Base-by-base conservation (phyloP, 1,140 invertebrate genomes). In the Grapholita molesta region DNA sequence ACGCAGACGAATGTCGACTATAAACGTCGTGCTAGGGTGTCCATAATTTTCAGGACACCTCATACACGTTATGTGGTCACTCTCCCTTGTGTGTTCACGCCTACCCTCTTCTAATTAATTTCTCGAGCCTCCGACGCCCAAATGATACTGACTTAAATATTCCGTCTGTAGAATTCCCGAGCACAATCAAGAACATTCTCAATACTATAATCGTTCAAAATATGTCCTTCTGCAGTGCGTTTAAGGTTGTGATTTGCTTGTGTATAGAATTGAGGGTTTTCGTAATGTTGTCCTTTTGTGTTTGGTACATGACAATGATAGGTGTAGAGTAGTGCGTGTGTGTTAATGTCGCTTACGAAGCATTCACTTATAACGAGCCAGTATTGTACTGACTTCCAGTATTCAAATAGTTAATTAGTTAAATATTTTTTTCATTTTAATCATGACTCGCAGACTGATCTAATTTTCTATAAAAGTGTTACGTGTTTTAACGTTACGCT, bases 131-230 rank as follows among this genome's bases (percentile, higher is more conserved):
- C 12, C 52, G 11, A 18, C 15, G 24, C 53, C 55, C 25, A n/a
- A 57, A 57, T 61, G 55, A 61, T 61, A 61, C 55, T 30, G 25
- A 61, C 55, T 61, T 61, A 9, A 61, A 61, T 61, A 61, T 61
- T 61, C 55, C 55, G 24, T 61, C 55, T 61, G 55, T 61, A 30
- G 55, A 32, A 61, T 61, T 61, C 25, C 53, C 3, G 11, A 55
- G 53, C n/a, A 55, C 53, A 28, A 55, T 55, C 55, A 61, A 30
- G n/a, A n/a, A n/a, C n/a, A n/a, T n/a, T n/a, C n/a, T n/a, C 42
- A 8, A 48, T 8, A 21, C 21, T 48, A 9, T 21, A 48, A 15
- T 6, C 7, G 42, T 48, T 38, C 9, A 1, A 48, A 48, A 48
- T 48, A 8, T 6, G 3, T 9, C 42, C 15, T 48, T 18, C 6